Evolutionary conservation across 2,888 invertebrate species (phyloP).

Genomic region (Drosophila ustulata): DNA sequence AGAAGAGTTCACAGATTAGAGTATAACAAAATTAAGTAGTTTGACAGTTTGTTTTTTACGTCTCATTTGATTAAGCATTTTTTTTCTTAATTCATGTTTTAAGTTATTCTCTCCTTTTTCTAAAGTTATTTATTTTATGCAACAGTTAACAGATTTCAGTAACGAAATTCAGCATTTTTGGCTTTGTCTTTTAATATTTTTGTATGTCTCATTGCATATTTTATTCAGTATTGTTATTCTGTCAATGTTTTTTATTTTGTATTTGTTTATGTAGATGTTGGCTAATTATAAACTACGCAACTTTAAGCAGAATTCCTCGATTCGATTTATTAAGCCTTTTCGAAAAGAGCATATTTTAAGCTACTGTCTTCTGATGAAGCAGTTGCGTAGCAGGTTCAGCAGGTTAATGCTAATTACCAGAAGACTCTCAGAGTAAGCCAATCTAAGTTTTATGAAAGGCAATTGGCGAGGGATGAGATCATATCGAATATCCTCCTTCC

Average conservation of each 20-base stretch:
- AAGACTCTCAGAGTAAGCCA: background rate
- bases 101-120: too few species aligned
- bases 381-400: background rate
- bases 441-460: background rate
- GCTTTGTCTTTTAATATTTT: too few species aligned
- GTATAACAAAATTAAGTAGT: too few species aligned
- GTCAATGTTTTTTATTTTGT: background rate
- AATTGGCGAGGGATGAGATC: background rate
- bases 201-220: too few species aligned
- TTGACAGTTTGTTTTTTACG: too few species aligned
- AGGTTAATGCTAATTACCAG: slow-evolving; percentile 1
- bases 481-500: background rate
- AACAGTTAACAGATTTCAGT: too few species aligned
- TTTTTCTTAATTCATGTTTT: too few species aligned
- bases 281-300: slow-evolving; percentile 1
- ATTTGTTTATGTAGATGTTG: background rate
- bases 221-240: too few species aligned
- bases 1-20: too few species aligned
- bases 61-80: too few species aligned
- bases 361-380: background rate
- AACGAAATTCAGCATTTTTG: too few species aligned
- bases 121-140: too few species aligned
- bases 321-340: slow-evolving; percentile 2
- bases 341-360: background rate
- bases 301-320: background rate